Evolutionary conservation across 1,140 invertebrate species (phyloP), one percentile per base, ranked within the genome.

Genomic region (Pachypsylla venusta): DNA sequence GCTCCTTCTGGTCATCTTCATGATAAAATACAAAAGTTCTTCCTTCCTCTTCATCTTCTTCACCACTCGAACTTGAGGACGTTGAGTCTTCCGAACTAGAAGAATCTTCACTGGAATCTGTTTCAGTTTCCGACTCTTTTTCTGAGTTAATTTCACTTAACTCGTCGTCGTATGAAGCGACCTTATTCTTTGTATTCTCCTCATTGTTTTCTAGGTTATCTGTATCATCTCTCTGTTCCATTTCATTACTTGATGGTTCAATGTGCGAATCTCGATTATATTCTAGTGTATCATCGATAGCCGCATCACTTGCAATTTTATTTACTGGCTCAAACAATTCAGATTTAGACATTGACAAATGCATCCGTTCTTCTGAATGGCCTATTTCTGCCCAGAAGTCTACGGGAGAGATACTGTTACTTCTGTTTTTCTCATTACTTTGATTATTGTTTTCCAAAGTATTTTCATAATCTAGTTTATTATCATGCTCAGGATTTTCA

Each of bases 371-470:
- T 5, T 48, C 42, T 48, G 42, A 19, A 7, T 48, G 42, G 5
- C 42, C 42, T 48, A 48, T 48, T 48, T 48, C 42, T 19, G 42
- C 42, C 42, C 42, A 48, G 16, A 48, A 48, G 22, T 48, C 42
- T 19, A 48, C 42, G n/a, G n/a, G n/a, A n/a, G n/a, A n/a, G n/a
- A n/a, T n/a, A n/a, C n/a, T n/a, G n/a, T n/a, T n/a, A n/a, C n/a
- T n/a, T n/a, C n/a, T n/a, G n/a, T n/a, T n/a, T n/a, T n/a, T n/a
- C 16, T 48, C 42, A 19, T 48, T 22, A n/a, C 42, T 48, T 19
- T 48, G 7, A 22, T 48, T 48, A n/a, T 48, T 22, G n/a, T n/a
- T n/a, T n/a, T n/a, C n/a, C n/a, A n/a, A n/a, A n/a, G n/a, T n/a
- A n/a, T n/a, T n/a, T n/a, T n/a, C n/a, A n/a, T n/a, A n/a, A n/a